Percentiles rank a stretch among this genome's conserved stretches.
phyloP scores from a whole-genome alignment of 1,140 invertebrate genomes.

The Drosophila oshimai region DNA sequence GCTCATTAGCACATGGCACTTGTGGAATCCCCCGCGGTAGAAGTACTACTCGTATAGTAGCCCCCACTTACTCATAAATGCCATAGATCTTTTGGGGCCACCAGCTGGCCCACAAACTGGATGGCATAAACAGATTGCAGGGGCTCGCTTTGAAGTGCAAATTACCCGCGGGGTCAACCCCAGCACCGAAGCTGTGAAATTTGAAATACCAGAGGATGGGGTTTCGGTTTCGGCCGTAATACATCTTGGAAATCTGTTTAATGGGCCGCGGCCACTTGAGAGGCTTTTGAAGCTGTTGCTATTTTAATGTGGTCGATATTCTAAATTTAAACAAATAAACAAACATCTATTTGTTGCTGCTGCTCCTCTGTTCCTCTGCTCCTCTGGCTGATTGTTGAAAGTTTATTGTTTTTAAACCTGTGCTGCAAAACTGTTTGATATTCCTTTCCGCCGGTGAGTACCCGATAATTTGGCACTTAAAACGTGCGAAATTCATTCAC shows the following conservation, averaged over 20 bases:
- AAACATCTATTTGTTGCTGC: conserved; percentile 39
- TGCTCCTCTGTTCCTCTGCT: conserved; percentile 1
- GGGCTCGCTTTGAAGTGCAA: conserved; percentile 75
- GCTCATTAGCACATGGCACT: conserved; percentile 66
- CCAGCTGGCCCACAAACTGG: conserved; percentile 73
- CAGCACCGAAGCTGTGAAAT: conserved; percentile 9
- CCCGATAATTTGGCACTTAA: conserved; percentile 71
- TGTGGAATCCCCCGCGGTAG: not conserved
- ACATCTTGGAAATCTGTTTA: conserved; percentile 78
- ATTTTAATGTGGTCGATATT: conserved; percentile 79
- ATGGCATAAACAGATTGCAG: conserved; percentile 72
- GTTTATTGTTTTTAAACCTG: conserved; percentile 79
- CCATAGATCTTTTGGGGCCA: conserved; percentile 69
- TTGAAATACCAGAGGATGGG: not conserved
- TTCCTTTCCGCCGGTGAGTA: conserved; percentile 54
- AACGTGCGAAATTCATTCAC: conserved; percentile 67
- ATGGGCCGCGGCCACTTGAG: conserved; percentile 64
- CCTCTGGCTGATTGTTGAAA: conserved; percentile 55
- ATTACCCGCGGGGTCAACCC: conserved; percentile 77
- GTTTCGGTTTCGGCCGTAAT: conserved; percentile 52
- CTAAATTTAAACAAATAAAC: conserved; percentile 80
- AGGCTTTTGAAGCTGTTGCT: conserved; percentile 76
- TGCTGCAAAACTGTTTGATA: conserved; percentile 54
- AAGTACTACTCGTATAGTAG: too few relatives aligned
- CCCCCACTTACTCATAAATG: conserved; percentile 69